Base-by-base conservation (phyloP, 2,797 vertebrate genomes). In the Schizopygopsis pylzovi region DNA sequence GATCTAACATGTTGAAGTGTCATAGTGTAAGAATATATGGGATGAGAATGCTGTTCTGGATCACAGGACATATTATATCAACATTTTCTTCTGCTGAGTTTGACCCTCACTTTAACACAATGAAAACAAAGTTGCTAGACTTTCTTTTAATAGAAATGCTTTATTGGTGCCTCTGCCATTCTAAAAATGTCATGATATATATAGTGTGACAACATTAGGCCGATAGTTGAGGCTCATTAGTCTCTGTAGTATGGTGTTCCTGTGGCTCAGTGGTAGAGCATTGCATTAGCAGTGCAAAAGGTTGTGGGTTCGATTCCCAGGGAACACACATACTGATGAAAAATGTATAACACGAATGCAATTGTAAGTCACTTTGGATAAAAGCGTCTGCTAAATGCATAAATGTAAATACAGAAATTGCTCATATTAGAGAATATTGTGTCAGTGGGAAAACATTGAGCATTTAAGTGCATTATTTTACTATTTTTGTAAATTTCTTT, bases 31-130 rank as follows among this genome's bases (percentile, higher is more conserved):
- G 15, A 41, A n/a, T 10, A 71, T 39, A 28, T n/a, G 33, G 47
- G 33, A 81, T 39, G 54, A 52, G 13, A 54, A 68, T 70, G 78
- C 37, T 54, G 12, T 70, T 81, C 63, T 52, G 80, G 13, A 70
- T 54, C 47, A 56, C 47, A 56, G 67, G 47, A 56, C 15, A 71
- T 39, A 70, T 77, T 82, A 82, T 43, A 71, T 82, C 67, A 56
- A 41, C 22, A 9, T 71, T 54, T 15, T 56, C 80, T 56, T 82
- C 49, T 43, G 22, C 33, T 56, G 80, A 9, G 49, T 43, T 82
- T 71, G 67, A 16, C 43, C 43, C 41, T 45, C 41, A 7, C 18
- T 47, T 16, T 28, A 41, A 71, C 39, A 71, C 9, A 43, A 41
- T 81, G 33, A 71, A 81, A 70, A 56, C 80, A 43, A 81, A 71